Evolutionary conservation across 2,888 invertebrate genomes (phyloP), one percentile per base, ranked within the genome.

Genomic region (Sycophila texana): DNA sequence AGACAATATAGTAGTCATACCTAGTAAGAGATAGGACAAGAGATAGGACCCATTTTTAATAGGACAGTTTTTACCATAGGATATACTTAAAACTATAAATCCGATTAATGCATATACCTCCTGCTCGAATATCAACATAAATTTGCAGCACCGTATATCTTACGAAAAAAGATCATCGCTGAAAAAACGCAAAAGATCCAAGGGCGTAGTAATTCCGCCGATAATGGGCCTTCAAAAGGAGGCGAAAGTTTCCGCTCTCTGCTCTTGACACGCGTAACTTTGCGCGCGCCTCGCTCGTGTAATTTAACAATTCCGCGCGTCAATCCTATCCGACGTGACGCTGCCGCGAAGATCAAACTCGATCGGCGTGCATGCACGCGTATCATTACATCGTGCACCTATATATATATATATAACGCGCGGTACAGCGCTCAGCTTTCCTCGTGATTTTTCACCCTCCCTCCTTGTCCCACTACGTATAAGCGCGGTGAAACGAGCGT

Each of bases 231-330:
- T 53, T 26, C 30, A 10, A 14, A 66, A 1, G 57, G 57, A 65
- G n/a, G 57, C 12, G 10, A 57, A 66, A 74, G 47, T 63, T n/a
- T 63, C n/a, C 39, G 16, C 3, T 22, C 16, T 14, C 20, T 4
- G 51, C 51, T 1, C 51, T 14, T 51, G 51, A 51, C 51, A 51
- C 51, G 30, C 14, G 30, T 55, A 51, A 22, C 26, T 13, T 61
- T 61, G n/a, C 18, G 22, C n/a, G 14, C 13, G 0, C 39, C 47
- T 47, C 58, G 58, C 47, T 47, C 58, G 22, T 71, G 71, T 71
- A 71, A 71, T 71, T 71, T 71, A 71, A 71, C 70, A 71, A 71
- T 60, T 71, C 60, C 51, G 60, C 71, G 18, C 60, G 71, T 71
- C 71, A 60, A 26, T 71, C 60, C 60, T 2, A 14, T 60, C n/a